Evolutionary conservation across 2,113 vertebrate genomes (phyloP).

Genomic region (Nothocercus nigrocapillus): DNA sequence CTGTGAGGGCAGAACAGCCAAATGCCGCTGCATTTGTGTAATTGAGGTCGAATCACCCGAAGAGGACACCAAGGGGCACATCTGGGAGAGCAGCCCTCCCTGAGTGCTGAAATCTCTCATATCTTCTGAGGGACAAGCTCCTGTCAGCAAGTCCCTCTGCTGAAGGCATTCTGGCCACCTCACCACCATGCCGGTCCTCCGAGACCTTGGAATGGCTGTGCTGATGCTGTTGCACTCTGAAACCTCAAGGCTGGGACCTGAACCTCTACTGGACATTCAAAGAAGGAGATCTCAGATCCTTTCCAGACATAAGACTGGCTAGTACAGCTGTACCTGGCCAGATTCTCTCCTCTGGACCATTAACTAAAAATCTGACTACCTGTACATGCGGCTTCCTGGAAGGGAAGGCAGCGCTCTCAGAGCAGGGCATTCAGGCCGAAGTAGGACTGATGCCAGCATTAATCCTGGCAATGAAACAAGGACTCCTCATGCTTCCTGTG

Average conservation of each 20-base stretch:
- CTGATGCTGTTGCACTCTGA: not conserved
- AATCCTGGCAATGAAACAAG: not conserved
- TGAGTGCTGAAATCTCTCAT: fast-evolving
- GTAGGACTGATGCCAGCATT: not conserved
- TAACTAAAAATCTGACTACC: not conserved
- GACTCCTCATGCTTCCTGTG: not conserved
- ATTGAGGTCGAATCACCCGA: not conserved
- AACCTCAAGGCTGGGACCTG: not conserved
- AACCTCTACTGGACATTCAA: not conserved
- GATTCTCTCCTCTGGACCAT: not conserved
- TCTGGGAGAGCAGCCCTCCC: not conserved
- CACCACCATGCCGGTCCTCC: not conserved
- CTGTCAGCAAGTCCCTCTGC: not conserved
- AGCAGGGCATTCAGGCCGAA: not conserved
- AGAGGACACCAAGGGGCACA: not conserved
- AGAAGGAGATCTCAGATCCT: not conserved
- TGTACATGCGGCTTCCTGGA: fast-evolving
- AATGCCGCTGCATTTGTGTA: not conserved
- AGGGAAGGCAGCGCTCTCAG: not conserved
- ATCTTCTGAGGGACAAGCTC: not conserved
- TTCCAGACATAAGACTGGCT: not conserved
- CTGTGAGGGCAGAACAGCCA: not conserved
- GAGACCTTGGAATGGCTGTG: not conserved
- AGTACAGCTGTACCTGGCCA: not conserved
- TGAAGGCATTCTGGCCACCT: not conserved